These are phyloP conservation scores for Neodiprion lecontei DNA, from an alignment of 1,140 invertebrate species.

Conservation along the genomic window DNA sequence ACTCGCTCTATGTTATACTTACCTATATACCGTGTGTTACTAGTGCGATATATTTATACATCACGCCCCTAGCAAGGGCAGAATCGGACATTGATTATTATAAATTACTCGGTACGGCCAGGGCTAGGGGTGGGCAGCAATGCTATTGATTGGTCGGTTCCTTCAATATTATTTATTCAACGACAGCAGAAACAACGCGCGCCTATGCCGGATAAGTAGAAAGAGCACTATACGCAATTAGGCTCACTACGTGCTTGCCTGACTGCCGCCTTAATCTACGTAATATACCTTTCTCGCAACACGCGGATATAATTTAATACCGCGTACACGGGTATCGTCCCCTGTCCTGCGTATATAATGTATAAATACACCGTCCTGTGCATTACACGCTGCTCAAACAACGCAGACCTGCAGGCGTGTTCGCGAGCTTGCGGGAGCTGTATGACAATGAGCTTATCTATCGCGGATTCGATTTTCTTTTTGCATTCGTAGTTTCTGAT, in stretches of 20 bases:
- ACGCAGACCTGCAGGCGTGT: no score
- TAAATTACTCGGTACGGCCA: not conserved
- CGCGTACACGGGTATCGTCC: not conserved
- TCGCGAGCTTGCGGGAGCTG: no score
- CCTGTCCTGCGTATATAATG: no score
- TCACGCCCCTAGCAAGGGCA: not conserved
- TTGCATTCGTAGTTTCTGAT: no score
- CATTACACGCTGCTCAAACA: no score
- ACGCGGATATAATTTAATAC: not conserved
- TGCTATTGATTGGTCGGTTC: not conserved
- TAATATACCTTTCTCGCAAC: not conserved
- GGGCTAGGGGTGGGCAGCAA: not conserved
- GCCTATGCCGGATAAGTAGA: not conserved
- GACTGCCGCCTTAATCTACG: not conserved
- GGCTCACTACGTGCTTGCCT: not conserved
- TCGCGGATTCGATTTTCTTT: no score
- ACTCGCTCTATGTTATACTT: not conserved
- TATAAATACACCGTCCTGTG: no score
- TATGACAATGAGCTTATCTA: no score
- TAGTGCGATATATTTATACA: not conserved
- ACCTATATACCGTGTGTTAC: not conserved
- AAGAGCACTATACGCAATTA: not conserved
- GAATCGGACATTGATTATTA: conserved; percentile 7
- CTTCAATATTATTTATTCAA: not conserved
- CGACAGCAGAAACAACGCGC: not conserved